phyloP scores from a whole-genome alignment of 2,888 invertebrate genomes.

The Drosophila kuntzei region DNA sequence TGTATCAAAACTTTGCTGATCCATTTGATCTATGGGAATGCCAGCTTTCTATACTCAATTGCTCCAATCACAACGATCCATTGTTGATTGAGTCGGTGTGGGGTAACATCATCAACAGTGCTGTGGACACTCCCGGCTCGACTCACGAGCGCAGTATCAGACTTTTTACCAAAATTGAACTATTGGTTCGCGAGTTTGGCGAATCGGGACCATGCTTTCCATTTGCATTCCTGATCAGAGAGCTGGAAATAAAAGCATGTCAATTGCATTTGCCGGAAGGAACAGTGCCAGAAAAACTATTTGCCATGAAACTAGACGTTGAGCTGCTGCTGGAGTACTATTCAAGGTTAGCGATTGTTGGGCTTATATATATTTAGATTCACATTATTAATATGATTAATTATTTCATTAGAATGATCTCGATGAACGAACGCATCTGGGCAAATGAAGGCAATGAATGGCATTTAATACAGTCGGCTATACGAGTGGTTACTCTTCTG shows the following conservation, averaged over 20 bases:
- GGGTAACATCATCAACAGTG: slow-evolving; percentile 90
- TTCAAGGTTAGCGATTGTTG: slow-evolving; percentile 86
- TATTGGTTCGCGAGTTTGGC: slow-evolving; percentile 91
- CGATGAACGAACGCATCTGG: slow-evolving; percentile 94
- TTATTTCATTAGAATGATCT: slow-evolving; percentile 87
- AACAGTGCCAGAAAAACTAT: slow-evolving; percentile 91
- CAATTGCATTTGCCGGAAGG: slow-evolving; percentile 89
- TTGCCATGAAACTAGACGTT: slow-evolving; percentile 91
- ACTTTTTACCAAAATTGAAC: slow-evolving; percentile 91
- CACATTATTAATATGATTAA: not conserved
- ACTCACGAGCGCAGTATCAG: slow-evolving; percentile 88
- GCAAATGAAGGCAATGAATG: slow-evolving; percentile 93
- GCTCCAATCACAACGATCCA: slow-evolving; percentile 96
- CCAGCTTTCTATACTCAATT: slow-evolving; percentile 97
- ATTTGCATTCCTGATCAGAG: slow-evolving; percentile 92
- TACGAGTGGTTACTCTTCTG: slow-evolving; percentile 90
- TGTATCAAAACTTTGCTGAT: slow-evolving; percentile 97
- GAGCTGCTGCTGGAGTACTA: slow-evolving; percentile 93
- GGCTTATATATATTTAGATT: not conserved
- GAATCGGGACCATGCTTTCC: slow-evolving; percentile 95
- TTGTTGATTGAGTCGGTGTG: slow-evolving; percentile 95
- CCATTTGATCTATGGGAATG: slow-evolving; percentile 96
- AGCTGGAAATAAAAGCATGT: slow-evolving; percentile 92
- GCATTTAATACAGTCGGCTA: slow-evolving; percentile 92
- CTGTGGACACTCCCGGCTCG: slow-evolving; percentile 84